Conservation (phyloP, 2,888 invertebrate species). For the Cryptosula pallasiana region DNA sequence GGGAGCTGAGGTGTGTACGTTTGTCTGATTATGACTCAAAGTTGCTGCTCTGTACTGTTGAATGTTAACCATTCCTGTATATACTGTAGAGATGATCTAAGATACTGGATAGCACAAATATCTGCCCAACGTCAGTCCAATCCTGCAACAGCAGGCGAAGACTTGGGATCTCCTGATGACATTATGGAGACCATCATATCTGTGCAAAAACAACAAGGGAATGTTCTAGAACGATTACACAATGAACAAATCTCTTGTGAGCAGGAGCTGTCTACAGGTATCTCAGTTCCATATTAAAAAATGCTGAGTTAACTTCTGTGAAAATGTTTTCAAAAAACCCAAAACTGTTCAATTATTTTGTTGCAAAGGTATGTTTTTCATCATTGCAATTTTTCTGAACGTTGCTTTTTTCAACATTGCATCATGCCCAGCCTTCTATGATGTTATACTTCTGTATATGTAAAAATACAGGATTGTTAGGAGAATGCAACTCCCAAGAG, state of each 20-base stretch:
- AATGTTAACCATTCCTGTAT: background rate
- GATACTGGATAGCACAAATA: constrained; percentile 45
- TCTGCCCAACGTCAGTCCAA: constrained; percentile 33
- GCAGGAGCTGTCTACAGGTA: constrained; percentile 39
- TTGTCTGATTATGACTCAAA: background rate
- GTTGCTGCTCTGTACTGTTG: background rate
- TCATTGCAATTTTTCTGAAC: no score
- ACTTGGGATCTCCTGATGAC: constrained; percentile 36
- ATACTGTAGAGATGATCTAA: constrained; percentile 42
- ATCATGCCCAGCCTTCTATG: no score
- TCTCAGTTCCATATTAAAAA: no score
- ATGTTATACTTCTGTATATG: no score
- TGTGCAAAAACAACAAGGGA: constrained; percentile 41
- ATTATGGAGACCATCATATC: constrained; percentile 36
- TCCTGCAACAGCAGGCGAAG: constrained; percentile 35
- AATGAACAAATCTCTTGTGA: constrained; percentile 42
- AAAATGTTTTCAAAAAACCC: no score
- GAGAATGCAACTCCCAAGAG: background rate
- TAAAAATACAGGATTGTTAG: constrained; percentile 1
- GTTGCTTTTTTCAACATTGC: no score
- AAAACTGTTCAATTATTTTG: no score
- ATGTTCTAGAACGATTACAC: constrained; percentile 37
- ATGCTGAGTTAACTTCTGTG: no score
- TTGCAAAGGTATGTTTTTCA: no score
- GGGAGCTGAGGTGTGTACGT: constrained; percentile 40